Base-by-base conservation (phyloP, 2,888 invertebrate genomes). In the Plemyria rubiginata region DNA sequence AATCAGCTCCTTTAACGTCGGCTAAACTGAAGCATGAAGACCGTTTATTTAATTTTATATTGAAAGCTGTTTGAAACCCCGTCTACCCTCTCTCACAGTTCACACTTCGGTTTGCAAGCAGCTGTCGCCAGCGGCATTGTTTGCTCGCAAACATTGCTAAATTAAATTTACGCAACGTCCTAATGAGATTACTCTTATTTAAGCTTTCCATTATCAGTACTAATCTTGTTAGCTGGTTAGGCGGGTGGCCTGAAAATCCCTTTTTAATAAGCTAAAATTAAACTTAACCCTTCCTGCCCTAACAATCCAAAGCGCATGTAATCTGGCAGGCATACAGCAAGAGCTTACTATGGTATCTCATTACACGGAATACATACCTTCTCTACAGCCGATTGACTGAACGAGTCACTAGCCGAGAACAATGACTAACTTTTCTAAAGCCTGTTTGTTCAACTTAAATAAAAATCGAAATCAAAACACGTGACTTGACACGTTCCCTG, bases 151-250 rank as follows among this genome's bases (percentile, higher is more conserved):
- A 71, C 70, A 74, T 70, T 55, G 65, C 70, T 61, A 70, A 78
- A 77, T 80, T 78, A 75, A 78, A 80, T 79, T 79, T 78, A 75
- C 72, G 76, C 73, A 76, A 76, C 74, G 66, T 66, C 66, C 73
- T 77, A 78, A 82, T 74, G 67, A 75, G 76, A 81, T 81, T 78
- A 71, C 74, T 70, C 75, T 77, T 80, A 82, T 80, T 79, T 79
- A 73, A 77, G 70, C 77, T 76, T 78, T 78, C 78, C 74, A 60
- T 74, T 75, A 75, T 74, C 79, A 82, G 82, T 79, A 22, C 77
- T 82, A 76, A 82, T 84, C 82, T 78, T 68, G 79, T 83, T 81
- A 80, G 72, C 71, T 56, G 53, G 56, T 62, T 56, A 62, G 52
- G 52, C 43, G 41, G 67, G 65, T 71, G 74, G 68, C 71, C 68